Evolutionary conservation across 2,888 invertebrate species (phyloP), one percentile per base, ranked within the genome.

Genomic region (Marasmarcha lunaedactyla): DNA sequence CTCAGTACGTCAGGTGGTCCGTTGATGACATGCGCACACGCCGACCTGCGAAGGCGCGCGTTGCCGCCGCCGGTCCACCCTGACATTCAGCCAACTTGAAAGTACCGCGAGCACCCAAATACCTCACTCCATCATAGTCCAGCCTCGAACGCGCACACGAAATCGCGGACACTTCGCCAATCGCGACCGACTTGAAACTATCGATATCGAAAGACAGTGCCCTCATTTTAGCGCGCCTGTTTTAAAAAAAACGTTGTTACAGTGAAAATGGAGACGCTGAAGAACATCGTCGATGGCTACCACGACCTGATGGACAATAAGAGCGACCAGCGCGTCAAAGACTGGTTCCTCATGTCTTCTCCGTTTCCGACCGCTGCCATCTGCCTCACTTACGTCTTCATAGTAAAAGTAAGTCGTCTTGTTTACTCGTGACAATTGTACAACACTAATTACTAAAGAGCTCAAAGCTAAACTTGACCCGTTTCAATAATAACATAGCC

Each of bases 281-380:
- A 69, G 56, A 76, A 72, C 57, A 60, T 90, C 49, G 85, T 88
- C 54, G 89, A 87, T 51, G 86, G 86, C 14, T 92, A 91, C 69
- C 85, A 87, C 54, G 91, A 93, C 64, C 63, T 94, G 43, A 92
- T 94, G 92, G 91, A 93, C 67, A 92, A 93, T 63, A 89, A 91
- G 72, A 92, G 93, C 63, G 92, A 95, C 76, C 90, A 89, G 25
- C 85, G 95, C 52, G 92, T 93, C 42, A 90, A 89, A 54, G 87
- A 87, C 57, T 94, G 92, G 91, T 84, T 89, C 42, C 79, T 94
- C 71, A 93, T 95, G 92, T 89, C 89, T 53, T 89, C 91, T 13
- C 94, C 94, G 5, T 85, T 91, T 46, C 93, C 93, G 35, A 93
- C 94, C 38, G 62, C 93, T 43, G 71, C 85, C 44, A 89, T 94